Base-by-base conservation (phyloP, 2,888 invertebrate genomes). In the Sarcophaga rosellei region DNA sequence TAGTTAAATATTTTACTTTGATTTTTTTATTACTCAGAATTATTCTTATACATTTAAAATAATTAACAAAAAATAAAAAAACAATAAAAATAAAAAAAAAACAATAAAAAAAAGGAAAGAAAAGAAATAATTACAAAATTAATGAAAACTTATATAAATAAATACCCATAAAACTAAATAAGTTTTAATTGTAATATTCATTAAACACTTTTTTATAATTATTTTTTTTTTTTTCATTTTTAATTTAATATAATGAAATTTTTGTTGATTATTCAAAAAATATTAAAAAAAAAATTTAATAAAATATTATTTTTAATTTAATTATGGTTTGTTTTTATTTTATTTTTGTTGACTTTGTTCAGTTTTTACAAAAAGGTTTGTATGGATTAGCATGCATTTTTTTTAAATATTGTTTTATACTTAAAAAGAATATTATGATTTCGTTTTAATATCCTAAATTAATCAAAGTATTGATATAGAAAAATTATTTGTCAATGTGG, bases 1-100 rank as follows among this genome's bases (percentile, higher is more conserved):
- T 92, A 92, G 92, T 91, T 92, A 91, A 92, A 92, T 92, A 92
- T 92, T 92, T 92, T 92, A 92, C 92, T 92, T 92, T 91, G 92
- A 92, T 91, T 92, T 92, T n/a, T 90, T 92, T 89, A 91, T 87
- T 87, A 85, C 72, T 85, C 85, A 85, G 82, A 85, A 85, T 79
- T 82, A 85, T 76, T 80, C 75, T 82, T 59, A 82, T 73, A 82
- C 44, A 68, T 44, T 59, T 65, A 59, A 70, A 80, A 72, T 70
- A 75, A 53, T 47, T 47, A n/a, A n/a, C n/a, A n/a, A n/a, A n/a
- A n/a, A n/a, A n/a, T n/a, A n/a, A n/a, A n/a, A n/a, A n/a, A n/a
- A n/a, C n/a, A n/a, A n/a, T n/a, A n/a, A n/a, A n/a, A n/a, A n/a
- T n/a, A n/a, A n/a, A n/a, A n/a, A n/a, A n/a, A n/a, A n/a, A n/a